Evolutionary conservation across 2,888 invertebrate genomes (phyloP), one percentile per base, ranked within the genome.

Genomic region (Lycocerus yunnanus): DNA sequence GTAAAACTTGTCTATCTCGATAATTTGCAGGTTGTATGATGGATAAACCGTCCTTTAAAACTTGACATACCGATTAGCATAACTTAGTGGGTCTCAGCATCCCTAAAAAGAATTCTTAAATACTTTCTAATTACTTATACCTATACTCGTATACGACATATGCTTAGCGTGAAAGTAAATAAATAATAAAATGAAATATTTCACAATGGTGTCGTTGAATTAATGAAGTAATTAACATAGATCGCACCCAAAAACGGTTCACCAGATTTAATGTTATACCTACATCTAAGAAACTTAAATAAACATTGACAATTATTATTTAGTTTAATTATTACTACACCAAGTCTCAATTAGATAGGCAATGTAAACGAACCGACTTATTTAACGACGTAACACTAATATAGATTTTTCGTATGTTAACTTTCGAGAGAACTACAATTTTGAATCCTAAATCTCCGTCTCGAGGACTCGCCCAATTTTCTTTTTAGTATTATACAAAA

Each of bases 281-380:
- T 21, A 70, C 67, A 27, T 67, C 15, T 61, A 67, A 76, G 79
- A 79, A 73, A 76, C 68, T 75, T 72, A 68, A 60, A 77, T 69
- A 80, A 80, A 80, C 78, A 80, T 78, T 72, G 73, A 77, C 75
- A 80, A 80, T 78, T 79, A 80, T 80, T 78, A 80, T 80, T 78
- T 75, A 79, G 78, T 78, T 73, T 79, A 74, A 80, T 80, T 79
- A 80, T 76, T 77, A 73, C 73, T 73, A 76, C 78, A 80, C 80
- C 78, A 80, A 81, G 77, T 75, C 75, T 79, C 80, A 81, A 81
- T 81, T 81, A 81, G 81, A 79, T 72, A 76, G 69, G 68, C 68
- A 70, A 77, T 77, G 80, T 79, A 79, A 81, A 81, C 81, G 79
- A 81, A 77, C 77, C 61, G 63, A 58, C 68, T 61, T 75, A 66